Evolutionary conservation across 2,888 invertebrate species (phyloP).

Genomic region (Encarsia formosa): DNA sequence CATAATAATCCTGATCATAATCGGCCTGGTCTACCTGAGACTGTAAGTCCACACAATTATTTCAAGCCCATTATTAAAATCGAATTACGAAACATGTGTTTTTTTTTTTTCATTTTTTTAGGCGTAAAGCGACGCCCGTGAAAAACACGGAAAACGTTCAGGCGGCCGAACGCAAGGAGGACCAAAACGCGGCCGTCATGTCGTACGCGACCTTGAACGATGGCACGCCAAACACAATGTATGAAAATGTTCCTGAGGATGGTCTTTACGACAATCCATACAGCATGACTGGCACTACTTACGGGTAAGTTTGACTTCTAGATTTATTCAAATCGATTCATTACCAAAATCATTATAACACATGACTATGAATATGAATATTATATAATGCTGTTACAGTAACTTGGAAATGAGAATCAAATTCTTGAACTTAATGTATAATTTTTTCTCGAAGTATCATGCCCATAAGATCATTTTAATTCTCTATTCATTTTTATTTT

Average conservation of each 20-base stretch:
- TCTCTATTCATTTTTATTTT: too few relatives aligned
- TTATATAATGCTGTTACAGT: too few relatives aligned
- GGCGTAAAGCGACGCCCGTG: slow-evolving; percentile 78
- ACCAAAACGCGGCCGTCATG: slow-evolving; percentile 83
- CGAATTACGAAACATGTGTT: background rate
- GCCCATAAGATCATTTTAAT: too few relatives aligned
- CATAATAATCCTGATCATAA: slow-evolving; percentile 70
- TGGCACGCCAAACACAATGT: slow-evolving; percentile 55
- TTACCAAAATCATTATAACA: too few relatives aligned
- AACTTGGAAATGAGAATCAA: too few relatives aligned
- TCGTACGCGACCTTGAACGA: slow-evolving; percentile 81
- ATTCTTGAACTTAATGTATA: too few relatives aligned
- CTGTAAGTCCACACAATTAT: slow-evolving; percentile 60
- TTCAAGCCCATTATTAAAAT: background rate
- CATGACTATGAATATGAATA: too few relatives aligned
- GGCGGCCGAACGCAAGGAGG: slow-evolving; percentile 80
- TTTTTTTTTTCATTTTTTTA: slow-evolving; percentile 41
- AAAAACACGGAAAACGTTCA: slow-evolving; percentile 86
- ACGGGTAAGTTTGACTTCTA: slow-evolving; percentile 41
- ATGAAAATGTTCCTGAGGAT: slow-evolving; percentile 52
- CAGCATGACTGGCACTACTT: slow-evolving; percentile 42
- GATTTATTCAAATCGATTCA: too few relatives aligned
- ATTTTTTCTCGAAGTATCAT: too few relatives aligned
- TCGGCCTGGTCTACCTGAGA: slow-evolving; percentile 77
- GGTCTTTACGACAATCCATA: slow-evolving; percentile 52